Base-by-base conservation (phyloP, 2,797 vertebrate species). In the Mallotus villosus region DNA sequence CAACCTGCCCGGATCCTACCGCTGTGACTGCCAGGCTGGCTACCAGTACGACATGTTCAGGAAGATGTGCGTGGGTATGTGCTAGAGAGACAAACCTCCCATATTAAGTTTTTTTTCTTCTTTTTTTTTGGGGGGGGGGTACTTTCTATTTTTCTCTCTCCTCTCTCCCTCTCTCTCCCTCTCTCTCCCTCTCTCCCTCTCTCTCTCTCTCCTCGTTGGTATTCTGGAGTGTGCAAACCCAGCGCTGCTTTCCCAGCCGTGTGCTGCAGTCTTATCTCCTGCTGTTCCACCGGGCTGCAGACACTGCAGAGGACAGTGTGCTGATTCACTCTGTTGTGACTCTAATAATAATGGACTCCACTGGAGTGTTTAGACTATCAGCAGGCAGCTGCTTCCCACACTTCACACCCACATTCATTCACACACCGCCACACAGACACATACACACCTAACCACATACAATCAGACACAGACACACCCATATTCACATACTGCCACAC, bases 1-100 rank as follows among this genome's bases (percentile, higher is more conserved):
- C 82, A 99, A 98, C 84, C 86, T 97, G 37, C 95, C 96, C 0
- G 97, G 97, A 0, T 91, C 94, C 41, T 96, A 97, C 70, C 96
- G 95, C 65, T 99, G 97, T 0, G 95, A 97, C 90, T 99, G 97
- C 87, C 95, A 90, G 84, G 87, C 89, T 0, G 97, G 97, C 11
- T 98, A 95, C 82, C 96, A 98, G 89, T 94, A 94, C 1, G 96
- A 98, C 53, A 83, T 93, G 1, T 95, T 95, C 79, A 93, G 94
- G 84, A 93, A 92, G 74, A 85, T 78, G 78, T 99, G 97, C 82
- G 80, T 95, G 0, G 97, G 97, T 99, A 91, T 2, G 95, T 74
- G 73, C 63, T 72, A 37, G n/a, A n/a, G 62, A 21, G 19, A 32
- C 17, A 11, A 53, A 11, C 19, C 21, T 1, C 32, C 17, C 11